Evolutionary conservation across 2,113 vertebrate genomes (phyloP), one percentile per base, ranked within the genome.

Genomic region (Otolemur garnettii): DNA sequence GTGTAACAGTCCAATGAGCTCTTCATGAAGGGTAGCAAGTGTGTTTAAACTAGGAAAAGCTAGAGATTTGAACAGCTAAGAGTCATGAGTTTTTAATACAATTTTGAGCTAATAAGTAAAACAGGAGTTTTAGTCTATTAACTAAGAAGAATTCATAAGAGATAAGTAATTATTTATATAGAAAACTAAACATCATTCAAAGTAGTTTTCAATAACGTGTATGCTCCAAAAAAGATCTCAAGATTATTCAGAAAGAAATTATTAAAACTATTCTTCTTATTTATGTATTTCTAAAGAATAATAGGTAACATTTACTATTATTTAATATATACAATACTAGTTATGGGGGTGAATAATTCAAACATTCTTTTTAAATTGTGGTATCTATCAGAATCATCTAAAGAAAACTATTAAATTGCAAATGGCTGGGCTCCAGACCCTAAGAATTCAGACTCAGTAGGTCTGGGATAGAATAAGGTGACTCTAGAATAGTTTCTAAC

Each of bases 211-310:
- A 33, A n/a, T 14, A 87, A 6, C 14, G 8, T 12, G 2, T 83
- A 75, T 24, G 18, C 18, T 60, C 30, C 69, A 87, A 95, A 94
- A 42, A 57, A 66, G 53, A n/a, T 83, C 5, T 77, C 6, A 81
- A 91, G 15, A 22, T 66, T 62, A 45, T 79, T 71, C 42, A 77
- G 30, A 86, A 81, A 60, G 28, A 92, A 88, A 92, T 83, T 45
- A 82, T 50, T 55, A 82, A 50, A 85, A 66, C 7, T 71, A n/a
- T 59, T 64, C 28, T 90, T 79, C 24, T n/a, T 90, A 71, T 38
- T 86, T 74, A 59, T 33, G 26, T 45, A 71, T 88, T 87, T 66
- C 35, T 81, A 95, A 97, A 85, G 89, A 78, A 42, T 64, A 88
- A 55, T 2, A 60, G 35, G 57, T 77, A 92, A 62, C 21, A 82